These are phyloP conservation scores for Akabosia matsudoensis DNA, from an alignment of 1,140 invertebrate genomes.

Conservation along the genomic window DNA sequence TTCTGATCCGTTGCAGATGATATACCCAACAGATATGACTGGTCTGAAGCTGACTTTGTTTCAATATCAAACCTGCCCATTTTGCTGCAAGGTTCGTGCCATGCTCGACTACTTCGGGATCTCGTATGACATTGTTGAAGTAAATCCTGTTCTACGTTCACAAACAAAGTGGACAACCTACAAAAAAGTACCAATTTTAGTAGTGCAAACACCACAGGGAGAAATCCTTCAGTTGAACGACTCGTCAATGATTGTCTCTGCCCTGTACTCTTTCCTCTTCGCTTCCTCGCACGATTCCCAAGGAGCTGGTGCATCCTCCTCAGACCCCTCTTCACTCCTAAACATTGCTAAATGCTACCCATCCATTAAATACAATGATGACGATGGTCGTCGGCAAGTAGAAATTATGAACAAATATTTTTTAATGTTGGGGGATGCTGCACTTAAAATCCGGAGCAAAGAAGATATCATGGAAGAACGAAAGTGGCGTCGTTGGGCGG, in stretches of 20 bases:
- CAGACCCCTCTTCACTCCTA: conserved; percentile 55
- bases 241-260: conserved; percentile 89
- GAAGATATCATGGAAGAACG: conserved; percentile 72
- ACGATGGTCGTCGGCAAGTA: conserved; percentile 63
- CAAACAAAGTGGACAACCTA: conserved; percentile 91
- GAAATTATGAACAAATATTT: conserved; percentile 95
- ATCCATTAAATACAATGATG: conserved; percentile 63
- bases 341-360: conserved; percentile 84
- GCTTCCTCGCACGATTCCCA: conserved; percentile 59
- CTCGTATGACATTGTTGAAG: conserved; percentile 94
- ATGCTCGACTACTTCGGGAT: conserved; percentile 91
- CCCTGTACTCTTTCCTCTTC: conserved; percentile 72
- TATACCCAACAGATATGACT: conserved; percentile 64
- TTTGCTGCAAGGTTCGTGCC: conserved; percentile 95
- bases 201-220: conserved; percentile 68
- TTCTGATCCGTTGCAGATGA: conserved; percentile 59
- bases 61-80: conserved; percentile 97
- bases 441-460: conserved; percentile 57
- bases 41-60: conserved; percentile 82
- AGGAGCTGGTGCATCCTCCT: not conserved
- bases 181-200: conserved; percentile 93
- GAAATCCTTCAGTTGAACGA: conserved; percentile 73
- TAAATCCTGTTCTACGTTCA: conserved; percentile 80
- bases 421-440: conserved; percentile 70
- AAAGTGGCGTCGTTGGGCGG: conserved; percentile 93